These are phyloP conservation scores for Barbus barbus DNA, from an alignment of 2,113 vertebrate genomes.

Conservation along the genomic window DNA sequence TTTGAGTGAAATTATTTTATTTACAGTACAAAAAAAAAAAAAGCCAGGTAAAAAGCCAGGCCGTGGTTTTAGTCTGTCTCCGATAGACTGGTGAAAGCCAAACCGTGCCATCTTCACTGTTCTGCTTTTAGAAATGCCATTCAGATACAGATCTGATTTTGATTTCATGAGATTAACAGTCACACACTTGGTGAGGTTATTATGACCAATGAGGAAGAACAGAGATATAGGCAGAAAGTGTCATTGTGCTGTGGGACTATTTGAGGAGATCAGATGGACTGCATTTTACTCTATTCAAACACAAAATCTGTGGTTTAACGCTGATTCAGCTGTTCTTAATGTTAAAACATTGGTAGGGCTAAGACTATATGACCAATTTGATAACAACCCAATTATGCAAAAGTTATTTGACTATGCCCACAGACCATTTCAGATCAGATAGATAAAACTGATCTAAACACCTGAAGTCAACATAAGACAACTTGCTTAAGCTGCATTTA, in stretches of 20 bases:
- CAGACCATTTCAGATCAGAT: not conserved
- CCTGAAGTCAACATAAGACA: not conserved
- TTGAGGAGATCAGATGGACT: not conserved
- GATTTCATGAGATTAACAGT: constrained; percentile 6
- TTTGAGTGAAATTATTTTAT: not conserved
- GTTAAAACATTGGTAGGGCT: not conserved
- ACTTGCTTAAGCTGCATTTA: not conserved
- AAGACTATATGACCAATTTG: not conserved
- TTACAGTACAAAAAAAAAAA: constrained; percentile 5
- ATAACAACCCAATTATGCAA: not conserved
- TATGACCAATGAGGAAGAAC: not conserved
- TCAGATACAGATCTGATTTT: not conserved
- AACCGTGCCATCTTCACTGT: not conserved
- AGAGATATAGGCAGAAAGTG: not conserved
- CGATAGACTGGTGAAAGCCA: not conserved
- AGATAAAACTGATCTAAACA: not conserved
- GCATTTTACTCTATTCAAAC: not conserved
- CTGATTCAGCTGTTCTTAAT: not conserved
- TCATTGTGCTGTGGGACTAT: not conserved
- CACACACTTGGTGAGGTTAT: not conserved
- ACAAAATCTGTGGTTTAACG: not conserved
- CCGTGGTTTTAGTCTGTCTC: not conserved
- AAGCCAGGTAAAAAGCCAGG: not conserved
- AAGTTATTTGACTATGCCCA: not conserved
- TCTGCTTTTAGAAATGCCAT: not conserved